Conservation (phyloP, 1,140 invertebrate genomes). For the Magallana gigas region DNA sequence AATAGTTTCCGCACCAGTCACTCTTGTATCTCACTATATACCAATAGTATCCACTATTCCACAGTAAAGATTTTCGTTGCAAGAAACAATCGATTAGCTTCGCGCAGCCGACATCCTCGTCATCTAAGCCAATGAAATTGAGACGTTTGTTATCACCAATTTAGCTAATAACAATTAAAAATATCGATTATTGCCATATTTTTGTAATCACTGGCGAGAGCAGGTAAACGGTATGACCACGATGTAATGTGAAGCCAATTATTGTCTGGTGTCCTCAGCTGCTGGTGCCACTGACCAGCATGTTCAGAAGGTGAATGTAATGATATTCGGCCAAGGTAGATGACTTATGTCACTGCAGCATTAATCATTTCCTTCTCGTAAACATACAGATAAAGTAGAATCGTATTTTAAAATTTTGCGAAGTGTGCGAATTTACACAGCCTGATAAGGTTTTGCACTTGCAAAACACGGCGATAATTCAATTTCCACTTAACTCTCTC, state of each 20-base stretch:
- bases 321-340: too few species aligned
- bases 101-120: slow-evolving; percentile 9
- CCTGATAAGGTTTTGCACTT: background rate
- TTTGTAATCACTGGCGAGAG: background rate
- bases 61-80: slow-evolving; percentile 18
- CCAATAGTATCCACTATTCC: slow-evolving; percentile 11
- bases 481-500: background rate
- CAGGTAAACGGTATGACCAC: background rate
- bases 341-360: too few species aligned
- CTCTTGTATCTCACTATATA: background rate
- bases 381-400: too few species aligned
- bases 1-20: background rate
- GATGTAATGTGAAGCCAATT: background rate
- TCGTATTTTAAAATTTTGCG: too few species aligned
- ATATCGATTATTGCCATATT: background rate
- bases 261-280: background rate
- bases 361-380: too few species aligned
- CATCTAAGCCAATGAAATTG: slow-evolving; percentile 24
- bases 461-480: background rate
- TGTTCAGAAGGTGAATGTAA: too few species aligned
- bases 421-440: too few species aligned
- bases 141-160: background rate
- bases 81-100: slow-evolving; percentile 17
- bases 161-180: slow-evolving; percentile 22
- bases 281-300: too few species aligned